phyloP scores from a whole-genome alignment of 2,888 invertebrate genomes.

The Leptogaster cylindrica region DNA sequence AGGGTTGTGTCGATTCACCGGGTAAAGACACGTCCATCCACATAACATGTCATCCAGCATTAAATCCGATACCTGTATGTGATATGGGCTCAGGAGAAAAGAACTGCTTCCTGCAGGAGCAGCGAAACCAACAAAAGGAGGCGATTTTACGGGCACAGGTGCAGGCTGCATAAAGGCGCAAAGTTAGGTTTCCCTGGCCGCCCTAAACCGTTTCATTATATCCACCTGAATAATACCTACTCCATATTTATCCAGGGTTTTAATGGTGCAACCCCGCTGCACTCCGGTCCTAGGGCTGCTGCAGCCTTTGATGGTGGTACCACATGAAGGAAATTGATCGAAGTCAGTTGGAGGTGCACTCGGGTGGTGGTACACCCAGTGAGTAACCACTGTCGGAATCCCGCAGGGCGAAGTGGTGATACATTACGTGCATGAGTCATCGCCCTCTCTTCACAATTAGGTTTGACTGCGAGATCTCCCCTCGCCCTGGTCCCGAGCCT shows the following conservation, averaged over 20 bases:
- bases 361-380: slow-evolving; percentile 4
- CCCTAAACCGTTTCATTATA: slow-evolving; percentile 23
- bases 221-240: slow-evolving; percentile 27
- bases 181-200: slow-evolving; percentile 11
- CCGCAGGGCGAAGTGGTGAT: slow-evolving; percentile 1
- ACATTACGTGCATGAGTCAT: slow-evolving; percentile 21
- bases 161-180: slow-evolving; percentile 20
- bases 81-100: slow-evolving; percentile 24
- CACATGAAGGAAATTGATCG: slow-evolving; percentile 20
- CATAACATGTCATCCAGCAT: slow-evolving; percentile 7
- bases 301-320: background rate
- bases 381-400: slow-evolving; percentile 28
- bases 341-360: slow-evolving; percentile 10
- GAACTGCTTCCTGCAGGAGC: slow-evolving; percentile 24
- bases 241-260: background rate
- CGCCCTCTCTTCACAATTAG: slow-evolving; percentile 22
- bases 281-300: slow-evolving; percentile 1
- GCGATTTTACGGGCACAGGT: slow-evolving; percentile 37
- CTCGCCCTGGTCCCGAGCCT: background rate
- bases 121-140: slow-evolving; percentile 29
- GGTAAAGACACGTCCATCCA: slow-evolving; percentile 13
- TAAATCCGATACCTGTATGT: slow-evolving; percentile 27
- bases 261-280: slow-evolving; percentile 5
- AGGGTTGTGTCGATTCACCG: slow-evolving; percentile 18
- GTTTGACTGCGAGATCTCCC: background rate